These are phyloP conservation scores for Camponotus pennsylvanicus DNA, from an alignment of 1,140 invertebrate genomes.

Conservation along the genomic window DNA sequence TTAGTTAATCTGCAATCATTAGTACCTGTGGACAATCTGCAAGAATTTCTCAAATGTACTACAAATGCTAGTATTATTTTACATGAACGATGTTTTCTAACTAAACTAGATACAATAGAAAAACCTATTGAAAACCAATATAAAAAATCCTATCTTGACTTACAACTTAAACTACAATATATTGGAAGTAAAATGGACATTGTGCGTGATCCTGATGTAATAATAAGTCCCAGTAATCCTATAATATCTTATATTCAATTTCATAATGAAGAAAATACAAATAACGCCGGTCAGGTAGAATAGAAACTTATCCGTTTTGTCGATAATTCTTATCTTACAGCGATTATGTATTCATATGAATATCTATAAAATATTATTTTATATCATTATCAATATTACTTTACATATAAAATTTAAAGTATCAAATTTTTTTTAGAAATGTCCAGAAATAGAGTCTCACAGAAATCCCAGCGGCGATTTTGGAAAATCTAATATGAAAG, in stretches of 20 bases:
- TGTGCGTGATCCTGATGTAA: slow-evolving; percentile 47
- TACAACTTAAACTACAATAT: slow-evolving; percentile 77
- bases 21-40: slow-evolving; percentile 71
- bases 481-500: slow-evolving; percentile 55
- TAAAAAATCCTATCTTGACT: slow-evolving; percentile 71
- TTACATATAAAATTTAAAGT: slow-evolving; percentile 43
- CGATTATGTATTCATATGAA: neutral
- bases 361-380: neutral
- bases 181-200: slow-evolving; percentile 71
- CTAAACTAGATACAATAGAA: slow-evolving; percentile 59
- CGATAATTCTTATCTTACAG: neutral
- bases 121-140: slow-evolving; percentile 63
- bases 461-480: slow-evolving; percentile 78
- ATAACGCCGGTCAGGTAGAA: slow-evolving; percentile 52
- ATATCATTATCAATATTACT: slow-evolving; percentile 6
- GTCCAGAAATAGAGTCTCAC: slow-evolving; percentile 72
- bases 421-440: slow-evolving; percentile 49
- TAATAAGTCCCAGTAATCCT: neutral
- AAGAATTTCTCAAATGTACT: slow-evolving; percentile 75
- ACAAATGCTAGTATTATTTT: slow-evolving; percentile 72
- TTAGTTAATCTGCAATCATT: slow-evolving; percentile 80
- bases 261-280: slow-evolving; percentile 47
- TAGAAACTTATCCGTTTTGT: neutral
- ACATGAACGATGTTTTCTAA: slow-evolving; percentile 79
- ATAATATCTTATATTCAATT: neutral